Evolutionary conservation across 1,140 invertebrate genomes (phyloP).

Genomic region (Drosophila cardini): DNA sequence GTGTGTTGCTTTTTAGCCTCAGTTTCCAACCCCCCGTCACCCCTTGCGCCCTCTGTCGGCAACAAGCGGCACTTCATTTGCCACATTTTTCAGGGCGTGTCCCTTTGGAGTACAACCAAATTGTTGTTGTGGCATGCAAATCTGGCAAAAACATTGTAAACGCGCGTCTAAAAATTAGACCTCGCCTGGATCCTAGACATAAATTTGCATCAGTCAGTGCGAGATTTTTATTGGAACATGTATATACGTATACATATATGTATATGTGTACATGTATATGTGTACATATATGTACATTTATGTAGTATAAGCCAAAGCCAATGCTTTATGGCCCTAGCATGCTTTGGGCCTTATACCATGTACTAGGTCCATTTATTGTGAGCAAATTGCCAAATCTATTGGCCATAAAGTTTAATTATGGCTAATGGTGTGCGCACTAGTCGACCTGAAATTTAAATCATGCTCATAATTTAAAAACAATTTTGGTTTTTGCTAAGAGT

Average conservation of each 20-base stretch:
- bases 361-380: conserved; percentile 64
- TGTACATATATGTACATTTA: too few relatives aligned
- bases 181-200: conserved; percentile 51
- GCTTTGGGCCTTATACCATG: conserved; percentile 16
- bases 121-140: conserved; percentile 54
- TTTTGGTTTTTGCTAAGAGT: too few relatives aligned
- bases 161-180: conserved; percentile 73
- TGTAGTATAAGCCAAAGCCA: conserved; percentile 44
- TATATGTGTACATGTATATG: too few relatives aligned
- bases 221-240: conserved; percentile 61
- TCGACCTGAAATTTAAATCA: neutral
- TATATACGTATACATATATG: too few relatives aligned
- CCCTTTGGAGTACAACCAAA: conserved; percentile 35
- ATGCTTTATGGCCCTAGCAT: conserved; percentile 68
- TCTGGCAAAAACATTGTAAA: conserved; percentile 73
- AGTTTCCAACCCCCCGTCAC: neutral
- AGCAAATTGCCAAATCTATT: conserved; percentile 75
- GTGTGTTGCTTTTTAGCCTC: conserved; percentile 21
- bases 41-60: neutral
- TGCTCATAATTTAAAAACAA: neutral
- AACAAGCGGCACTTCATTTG: conserved; percentile 24
- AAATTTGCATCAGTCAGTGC: conserved; percentile 77
- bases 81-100: conserved; percentile 47
- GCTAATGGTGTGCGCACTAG: conserved; percentile 34
- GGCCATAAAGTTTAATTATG: conserved; percentile 81